These are phyloP conservation scores for Pelvicachromis taeniatus DNA, from an alignment of 2,113 vertebrate genomes.

Conservation along the genomic window DNA sequence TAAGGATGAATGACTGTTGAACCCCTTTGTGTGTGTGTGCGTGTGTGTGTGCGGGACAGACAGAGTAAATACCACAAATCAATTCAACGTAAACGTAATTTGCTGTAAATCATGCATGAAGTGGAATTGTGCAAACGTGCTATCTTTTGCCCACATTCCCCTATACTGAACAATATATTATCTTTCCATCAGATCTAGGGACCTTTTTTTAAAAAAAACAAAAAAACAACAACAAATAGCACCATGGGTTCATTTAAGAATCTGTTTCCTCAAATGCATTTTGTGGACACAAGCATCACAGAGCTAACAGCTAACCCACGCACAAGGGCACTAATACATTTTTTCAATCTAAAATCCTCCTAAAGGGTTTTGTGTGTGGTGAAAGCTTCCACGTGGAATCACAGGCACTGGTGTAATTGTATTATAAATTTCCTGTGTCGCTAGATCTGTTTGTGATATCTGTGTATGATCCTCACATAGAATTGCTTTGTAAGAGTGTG, in stretches of 20 bases:
- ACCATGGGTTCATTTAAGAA: not conserved
- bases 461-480: constrained; percentile 3
- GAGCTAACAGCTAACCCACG: not conserved
- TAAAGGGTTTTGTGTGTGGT: not conserved
- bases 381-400: not conserved
- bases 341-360: not conserved
- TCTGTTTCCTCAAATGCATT: not conserved
- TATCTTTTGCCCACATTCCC: not conserved
- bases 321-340: not conserved
- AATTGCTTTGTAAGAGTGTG: not conserved
- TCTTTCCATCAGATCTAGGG: not conserved
- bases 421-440: constrained; percentile 9
- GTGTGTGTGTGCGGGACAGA: not conserved
- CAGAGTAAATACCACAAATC: not conserved
- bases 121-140: not conserved
- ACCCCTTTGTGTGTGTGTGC: not conserved
- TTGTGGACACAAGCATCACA: not conserved
- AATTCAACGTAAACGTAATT: not conserved
- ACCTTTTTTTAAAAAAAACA: not conserved
- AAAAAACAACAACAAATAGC: not conserved
- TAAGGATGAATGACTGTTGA: constrained; percentile 14
- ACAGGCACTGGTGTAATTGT: not conserved
- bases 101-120: not conserved
- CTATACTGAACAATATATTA: not conserved
- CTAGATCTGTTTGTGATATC: not conserved